phyloP scores from a whole-genome alignment of 1,140 invertebrate species.

The Paramacrobiotus metropolitanus region DNA sequence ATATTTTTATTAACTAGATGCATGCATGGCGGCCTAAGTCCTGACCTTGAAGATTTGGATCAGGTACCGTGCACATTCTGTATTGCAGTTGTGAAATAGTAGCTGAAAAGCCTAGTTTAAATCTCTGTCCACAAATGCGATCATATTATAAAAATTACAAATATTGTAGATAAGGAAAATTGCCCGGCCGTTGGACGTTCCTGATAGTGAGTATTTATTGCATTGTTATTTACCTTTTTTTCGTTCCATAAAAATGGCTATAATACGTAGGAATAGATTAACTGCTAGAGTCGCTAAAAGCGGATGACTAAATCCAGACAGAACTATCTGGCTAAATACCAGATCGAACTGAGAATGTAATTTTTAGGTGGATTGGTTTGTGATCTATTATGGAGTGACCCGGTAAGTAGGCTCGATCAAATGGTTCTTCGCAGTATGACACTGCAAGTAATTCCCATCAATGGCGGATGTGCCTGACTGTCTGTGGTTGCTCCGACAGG shows the following conservation, averaged over 20 bases:
- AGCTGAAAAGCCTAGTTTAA: no score
- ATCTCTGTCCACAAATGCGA: no score
- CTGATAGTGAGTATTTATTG: constrained; percentile 35
- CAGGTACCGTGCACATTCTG: neutral
- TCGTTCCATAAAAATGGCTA: no score
- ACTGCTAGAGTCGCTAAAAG: no score
- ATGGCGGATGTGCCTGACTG: neutral
- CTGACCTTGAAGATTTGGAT: constrained; percentile 37
- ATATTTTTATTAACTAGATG: constrained; percentile 23
- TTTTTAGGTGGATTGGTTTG: constrained; percentile 35
- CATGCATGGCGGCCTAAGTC: constrained; percentile 57
- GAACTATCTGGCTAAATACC: neutral
- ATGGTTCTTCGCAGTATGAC: neutral
- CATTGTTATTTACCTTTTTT: no score
- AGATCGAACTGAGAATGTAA: neutral
- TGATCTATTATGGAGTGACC: constrained; percentile 29
- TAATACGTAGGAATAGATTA: no score
- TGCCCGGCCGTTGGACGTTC: constrained; percentile 77
- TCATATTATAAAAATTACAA: no score
- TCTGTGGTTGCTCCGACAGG: neutral
- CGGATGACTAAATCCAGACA: no score
- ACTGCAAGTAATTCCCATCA: no score
- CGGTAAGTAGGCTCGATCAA: constrained; percentile 12
- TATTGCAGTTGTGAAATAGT: no score
- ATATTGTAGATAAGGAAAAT: constrained; percentile 48